phyloP scores from a whole-genome alignment of 2,888 invertebrate genomes.

The Synanthedon formicaeformis region DNA sequence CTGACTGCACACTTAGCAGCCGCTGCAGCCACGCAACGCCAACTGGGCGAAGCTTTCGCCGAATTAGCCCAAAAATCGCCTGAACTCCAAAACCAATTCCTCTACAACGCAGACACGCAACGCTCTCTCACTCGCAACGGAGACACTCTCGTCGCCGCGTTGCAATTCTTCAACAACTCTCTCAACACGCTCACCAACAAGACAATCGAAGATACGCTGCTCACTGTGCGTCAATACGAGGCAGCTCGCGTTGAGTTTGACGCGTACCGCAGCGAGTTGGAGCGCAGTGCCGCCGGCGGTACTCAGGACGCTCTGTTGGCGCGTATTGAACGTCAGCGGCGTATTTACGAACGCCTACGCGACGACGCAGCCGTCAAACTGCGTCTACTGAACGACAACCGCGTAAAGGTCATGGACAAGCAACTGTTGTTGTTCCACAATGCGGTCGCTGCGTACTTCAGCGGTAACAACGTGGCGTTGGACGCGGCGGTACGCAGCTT shows the following conservation, averaged over 20 bases:
- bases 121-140: slow-evolving; percentile 91
- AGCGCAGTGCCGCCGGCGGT: slow-evolving; percentile 72
- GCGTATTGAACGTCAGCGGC: slow-evolving; percentile 85
- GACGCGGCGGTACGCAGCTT: slow-evolving; percentile 96
- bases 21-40: slow-evolving; percentile 86
- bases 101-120: slow-evolving; percentile 96
- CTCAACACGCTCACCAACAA: slow-evolving; percentile 96
- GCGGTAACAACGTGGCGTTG: slow-evolving; percentile 93
- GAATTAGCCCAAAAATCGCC: slow-evolving; percentile 97
- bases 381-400: slow-evolving; percentile 96
- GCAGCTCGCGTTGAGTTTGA: slow-evolving; percentile 93
- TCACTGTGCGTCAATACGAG: slow-evolving; percentile 74
- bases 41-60: slow-evolving; percentile 92
- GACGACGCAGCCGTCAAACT: slow-evolving; percentile 96
- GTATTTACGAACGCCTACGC: slow-evolving; percentile 91
- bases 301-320: slow-evolving; percentile 82
- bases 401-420: slow-evolving; percentile 99
- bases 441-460: slow-evolving; percentile 96
- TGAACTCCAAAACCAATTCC: slow-evolving; percentile 90
- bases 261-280: slow-evolving; percentile 95
- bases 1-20: slow-evolving; percentile 80
- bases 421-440: slow-evolving; percentile 96
- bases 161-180: slow-evolving; percentile 96
- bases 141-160: slow-evolving; percentile 89
- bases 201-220: slow-evolving; percentile 94